Conservation (phyloP, 2,797 vertebrate species). For the Avahi laniger region DNA sequence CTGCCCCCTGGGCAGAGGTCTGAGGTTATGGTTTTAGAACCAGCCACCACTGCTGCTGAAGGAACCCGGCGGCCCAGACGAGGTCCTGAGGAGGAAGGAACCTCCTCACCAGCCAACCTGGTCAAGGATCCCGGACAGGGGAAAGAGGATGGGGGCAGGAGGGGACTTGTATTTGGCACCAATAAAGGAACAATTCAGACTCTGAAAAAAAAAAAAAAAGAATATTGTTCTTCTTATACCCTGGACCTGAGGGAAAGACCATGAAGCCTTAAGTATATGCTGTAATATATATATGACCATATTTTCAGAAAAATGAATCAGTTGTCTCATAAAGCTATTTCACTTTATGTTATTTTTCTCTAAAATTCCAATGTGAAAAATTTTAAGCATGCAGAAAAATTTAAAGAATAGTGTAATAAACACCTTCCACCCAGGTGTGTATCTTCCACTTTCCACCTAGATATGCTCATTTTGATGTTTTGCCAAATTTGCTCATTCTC, state of each 20-base stretch:
- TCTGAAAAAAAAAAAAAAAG: background rate
- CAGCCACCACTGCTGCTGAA: fast-evolving
- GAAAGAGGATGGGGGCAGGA: too few species aligned
- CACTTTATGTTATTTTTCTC: slow-evolving; percentile 8
- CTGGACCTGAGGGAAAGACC: background rate
- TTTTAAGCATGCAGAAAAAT: background rate
- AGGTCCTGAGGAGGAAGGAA: background rate
- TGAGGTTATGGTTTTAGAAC: background rate
- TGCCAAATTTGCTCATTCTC: background rate
- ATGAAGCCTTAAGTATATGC: background rate
- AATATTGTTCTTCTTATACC: background rate
- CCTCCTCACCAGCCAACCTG: fast-evolving
- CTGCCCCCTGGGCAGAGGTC: background rate
- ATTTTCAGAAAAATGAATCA: background rate
- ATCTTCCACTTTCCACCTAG: background rate
- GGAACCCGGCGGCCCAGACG: background rate
- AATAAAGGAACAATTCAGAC: slow-evolving; percentile 65
- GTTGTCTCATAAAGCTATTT: background rate
- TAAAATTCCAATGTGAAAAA: background rate
- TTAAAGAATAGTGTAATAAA: background rate
- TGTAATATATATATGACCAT: background rate
- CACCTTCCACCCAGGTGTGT: background rate
- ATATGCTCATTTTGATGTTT: background rate
- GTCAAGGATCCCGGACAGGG: fast-evolving
- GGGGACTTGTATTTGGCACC: background rate